Percentiles rank a stretch among this genome's conserved stretches.
Evolutionary conservation across 2,888 invertebrate genomes (phyloP).

Genomic region (Philereme vetulata): DNA sequence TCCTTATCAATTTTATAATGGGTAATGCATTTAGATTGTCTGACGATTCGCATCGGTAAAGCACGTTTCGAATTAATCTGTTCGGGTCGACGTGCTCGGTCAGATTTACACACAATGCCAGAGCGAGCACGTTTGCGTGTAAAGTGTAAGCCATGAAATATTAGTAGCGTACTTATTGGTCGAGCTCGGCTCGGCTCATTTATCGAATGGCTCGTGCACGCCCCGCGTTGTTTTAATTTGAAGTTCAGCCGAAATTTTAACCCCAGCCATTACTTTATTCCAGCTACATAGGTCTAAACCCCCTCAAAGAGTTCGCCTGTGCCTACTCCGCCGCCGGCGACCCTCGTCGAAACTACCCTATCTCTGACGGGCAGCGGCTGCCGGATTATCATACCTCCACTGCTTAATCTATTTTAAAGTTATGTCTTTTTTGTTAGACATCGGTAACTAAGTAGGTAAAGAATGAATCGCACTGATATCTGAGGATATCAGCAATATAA

Average conservation of each 20-base stretch:
- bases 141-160: conserved; percentile 60
- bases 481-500: not conserved
- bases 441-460: not conserved
- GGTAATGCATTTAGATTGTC: conserved; percentile 26
- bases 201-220: conserved; percentile 56
- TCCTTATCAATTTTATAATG: conserved; percentile 19
- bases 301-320: conserved; percentile 50
- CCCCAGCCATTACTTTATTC: conserved; percentile 52
- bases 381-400: conserved; percentile 64
- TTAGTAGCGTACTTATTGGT: conserved; percentile 57
- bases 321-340: conserved; percentile 42
- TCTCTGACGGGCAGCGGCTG: conserved; percentile 68
- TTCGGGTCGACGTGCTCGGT: conserved; percentile 62
- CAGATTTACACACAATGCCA: conserved; percentile 72
- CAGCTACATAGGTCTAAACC: conserved; percentile 57
- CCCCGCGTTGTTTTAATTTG: conserved; percentile 42
- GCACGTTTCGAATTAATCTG: conserved; percentile 60
- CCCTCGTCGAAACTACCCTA: conserved; percentile 68
- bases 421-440: not conserved
- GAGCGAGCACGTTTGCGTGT: conserved; percentile 61
- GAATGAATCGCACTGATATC: not conserved
- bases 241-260: conserved; percentile 42
- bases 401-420: conserved; percentile 9
- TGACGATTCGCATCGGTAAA: conserved; percentile 40
- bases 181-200: conserved; percentile 43